Evolutionary conservation across 1,140 invertebrate genomes (phyloP).

Genomic region (Drosophila serrata): DNA sequence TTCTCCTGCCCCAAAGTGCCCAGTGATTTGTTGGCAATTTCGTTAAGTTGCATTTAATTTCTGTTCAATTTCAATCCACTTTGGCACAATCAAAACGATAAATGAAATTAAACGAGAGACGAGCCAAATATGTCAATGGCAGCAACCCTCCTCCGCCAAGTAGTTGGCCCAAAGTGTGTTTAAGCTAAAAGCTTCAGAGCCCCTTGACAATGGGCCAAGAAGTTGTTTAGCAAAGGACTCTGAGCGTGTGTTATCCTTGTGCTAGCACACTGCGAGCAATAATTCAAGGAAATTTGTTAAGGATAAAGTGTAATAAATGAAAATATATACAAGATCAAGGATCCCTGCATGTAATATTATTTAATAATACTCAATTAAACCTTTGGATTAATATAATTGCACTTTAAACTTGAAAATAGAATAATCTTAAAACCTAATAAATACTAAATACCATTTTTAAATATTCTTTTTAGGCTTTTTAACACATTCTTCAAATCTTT

Average conservation of each 20-base stretch:
- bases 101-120: conserved; percentile 65
- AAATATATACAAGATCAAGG: not conserved
- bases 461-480: not conserved
- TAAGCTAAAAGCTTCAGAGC: conserved; percentile 80
- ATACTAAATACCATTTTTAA: too few relatives aligned
- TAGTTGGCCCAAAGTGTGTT: conserved; percentile 83
- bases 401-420: too few relatives aligned
- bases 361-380: too few relatives aligned
- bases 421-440: too few relatives aligned
- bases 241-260: conserved; percentile 23
- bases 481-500: not conserved
- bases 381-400: too few relatives aligned
- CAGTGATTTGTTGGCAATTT: conserved; percentile 52
- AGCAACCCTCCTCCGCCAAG: conserved; percentile 32
- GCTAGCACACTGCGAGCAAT: not conserved
- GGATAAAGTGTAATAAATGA: not conserved
- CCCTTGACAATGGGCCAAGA: conserved; percentile 78
- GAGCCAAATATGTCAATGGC: conserved; percentile 29
- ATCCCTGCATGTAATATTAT: not conserved
- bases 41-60: conserved; percentile 58
- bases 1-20: not conserved
- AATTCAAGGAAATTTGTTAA: not conserved
- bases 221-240: conserved; percentile 47
- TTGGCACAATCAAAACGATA: conserved; percentile 67
- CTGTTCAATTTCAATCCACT: conserved; percentile 25